Percentiles rank a stretch among this genome's conserved stretches.
These are phyloP conservation scores for Phodopus roborovskii DNA, from an alignment of 2,113 vertebrate species.

Conservation along the genomic window DNA sequence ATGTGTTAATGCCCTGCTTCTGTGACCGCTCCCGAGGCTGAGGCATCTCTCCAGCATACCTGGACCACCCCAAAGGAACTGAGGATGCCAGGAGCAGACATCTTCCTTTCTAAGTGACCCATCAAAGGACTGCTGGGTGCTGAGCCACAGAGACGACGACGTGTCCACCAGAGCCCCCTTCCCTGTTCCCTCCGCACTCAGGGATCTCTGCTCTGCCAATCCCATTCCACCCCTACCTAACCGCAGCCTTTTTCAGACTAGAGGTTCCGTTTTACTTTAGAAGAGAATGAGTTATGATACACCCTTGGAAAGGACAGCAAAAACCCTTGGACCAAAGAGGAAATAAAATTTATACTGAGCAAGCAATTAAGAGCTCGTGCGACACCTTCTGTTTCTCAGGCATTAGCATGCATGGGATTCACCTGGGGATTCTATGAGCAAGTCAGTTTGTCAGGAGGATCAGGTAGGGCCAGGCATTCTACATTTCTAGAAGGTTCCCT, in stretches of 20 bases:
- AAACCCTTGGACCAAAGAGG: background rate
- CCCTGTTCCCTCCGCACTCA: background rate
- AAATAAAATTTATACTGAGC: background rate
- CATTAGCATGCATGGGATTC: rapidly evolving
- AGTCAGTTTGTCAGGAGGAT: background rate
- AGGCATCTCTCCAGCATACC: background rate
- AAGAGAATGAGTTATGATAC: background rate
- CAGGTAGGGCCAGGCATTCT: background rate
- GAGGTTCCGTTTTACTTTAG: background rate
- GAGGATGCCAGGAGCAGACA: background rate
- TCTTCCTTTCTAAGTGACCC: background rate
- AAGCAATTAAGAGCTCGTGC: background rate
- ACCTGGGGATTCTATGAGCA: background rate
- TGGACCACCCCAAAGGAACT: background rate
- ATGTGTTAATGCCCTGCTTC: background rate
- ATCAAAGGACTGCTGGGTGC: background rate
- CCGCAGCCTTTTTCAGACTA: background rate
- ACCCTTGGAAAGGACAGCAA: background rate
- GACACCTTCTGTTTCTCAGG: background rate
- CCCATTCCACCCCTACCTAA: background rate
- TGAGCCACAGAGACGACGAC: background rate
- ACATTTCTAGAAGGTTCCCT: background rate
- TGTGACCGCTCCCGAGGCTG: background rate
- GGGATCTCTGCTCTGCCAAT: too few relatives aligned
- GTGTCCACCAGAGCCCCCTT: background rate